phyloP scores from a whole-genome alignment of 2,888 invertebrate species.

The Trypoxylon attenuatum region DNA sequence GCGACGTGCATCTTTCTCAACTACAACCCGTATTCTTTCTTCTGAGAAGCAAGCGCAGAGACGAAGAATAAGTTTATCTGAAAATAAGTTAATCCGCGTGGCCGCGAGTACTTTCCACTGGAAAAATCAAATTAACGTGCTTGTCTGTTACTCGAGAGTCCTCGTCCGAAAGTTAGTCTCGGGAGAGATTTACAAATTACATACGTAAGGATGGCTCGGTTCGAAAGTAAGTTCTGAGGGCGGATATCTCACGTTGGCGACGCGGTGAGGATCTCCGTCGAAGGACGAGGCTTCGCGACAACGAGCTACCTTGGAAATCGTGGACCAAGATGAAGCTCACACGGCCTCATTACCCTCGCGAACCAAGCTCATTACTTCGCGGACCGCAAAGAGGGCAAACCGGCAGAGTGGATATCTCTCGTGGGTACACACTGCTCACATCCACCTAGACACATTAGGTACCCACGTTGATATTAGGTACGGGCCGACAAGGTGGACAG shows the following conservation, averaged over 20 bases:
- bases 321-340: slow-evolving; percentile 56
- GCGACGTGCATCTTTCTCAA: too few relatives aligned
- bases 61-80: slow-evolving; percentile 32
- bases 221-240: too few relatives aligned
- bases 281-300: slow-evolving; percentile 27
- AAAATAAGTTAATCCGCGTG: too few relatives aligned
- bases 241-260: neutral
- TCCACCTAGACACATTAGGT: slow-evolving; percentile 38
- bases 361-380: slow-evolving; percentile 67
- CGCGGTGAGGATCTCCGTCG: slow-evolving; percentile 7
- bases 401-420: slow-evolving; percentile 43
- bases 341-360: slow-evolving; percentile 68
- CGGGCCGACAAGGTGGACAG: slow-evolving; percentile 42
- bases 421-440: slow-evolving; percentile 7
- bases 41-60: slow-evolving; percentile 2
- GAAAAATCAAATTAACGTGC: too few relatives aligned
- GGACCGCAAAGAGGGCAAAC: slow-evolving; percentile 68
- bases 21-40: too few relatives aligned
- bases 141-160: too few relatives aligned
- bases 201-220: too few relatives aligned
- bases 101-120: too few relatives aligned
- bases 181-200: too few relatives aligned
- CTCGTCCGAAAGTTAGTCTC: too few relatives aligned
- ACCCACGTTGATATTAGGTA: slow-evolving; percentile 43
- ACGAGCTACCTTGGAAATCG: slow-evolving; percentile 42